Conservation (phyloP, 2,113 vertebrate genomes). For the Narcine bancroftii region DNA sequence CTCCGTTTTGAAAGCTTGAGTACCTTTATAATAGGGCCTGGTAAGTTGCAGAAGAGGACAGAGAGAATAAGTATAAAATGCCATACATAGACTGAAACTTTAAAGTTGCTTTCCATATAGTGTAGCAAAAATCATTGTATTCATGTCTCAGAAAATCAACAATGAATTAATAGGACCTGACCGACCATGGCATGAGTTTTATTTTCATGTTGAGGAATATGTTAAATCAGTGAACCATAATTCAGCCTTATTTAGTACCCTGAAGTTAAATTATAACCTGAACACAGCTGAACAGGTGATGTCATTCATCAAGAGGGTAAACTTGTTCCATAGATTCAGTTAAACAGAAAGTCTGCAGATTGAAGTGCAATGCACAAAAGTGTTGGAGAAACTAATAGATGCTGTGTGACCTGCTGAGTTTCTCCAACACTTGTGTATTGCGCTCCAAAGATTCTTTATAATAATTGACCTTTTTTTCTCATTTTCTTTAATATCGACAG, state of each 20-base stretch:
- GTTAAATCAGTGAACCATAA: not conserved
- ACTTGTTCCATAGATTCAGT: not conserved
- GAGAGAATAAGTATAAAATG: not conserved
- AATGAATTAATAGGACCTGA: not conserved
- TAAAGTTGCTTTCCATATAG: not conserved
- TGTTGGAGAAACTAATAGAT: no score
- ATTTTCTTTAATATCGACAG: no score
- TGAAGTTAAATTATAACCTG: constrained; percentile 8
- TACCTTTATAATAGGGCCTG: not conserved
- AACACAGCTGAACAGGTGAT: not conserved
- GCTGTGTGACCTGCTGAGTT: no score
- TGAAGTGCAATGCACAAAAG: no score
- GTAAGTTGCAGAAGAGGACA: not conserved
- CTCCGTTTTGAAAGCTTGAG: constrained; percentile 25
- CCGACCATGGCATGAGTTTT: not conserved
- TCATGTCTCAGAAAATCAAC: not conserved
- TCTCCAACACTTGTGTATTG: no score
- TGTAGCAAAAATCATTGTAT: not conserved
- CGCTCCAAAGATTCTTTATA: no score
- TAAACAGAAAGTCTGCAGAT: no score
- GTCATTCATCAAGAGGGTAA: not conserved
- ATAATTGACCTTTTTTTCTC: no score
- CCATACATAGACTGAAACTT: not conserved
- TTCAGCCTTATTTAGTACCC: not conserved
- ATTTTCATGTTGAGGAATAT: no score